Evolutionary conservation across 2,797 vertebrate species (phyloP), one percentile per base, ranked within the genome.

Genomic region (Loriculus beryllinus): DNA sequence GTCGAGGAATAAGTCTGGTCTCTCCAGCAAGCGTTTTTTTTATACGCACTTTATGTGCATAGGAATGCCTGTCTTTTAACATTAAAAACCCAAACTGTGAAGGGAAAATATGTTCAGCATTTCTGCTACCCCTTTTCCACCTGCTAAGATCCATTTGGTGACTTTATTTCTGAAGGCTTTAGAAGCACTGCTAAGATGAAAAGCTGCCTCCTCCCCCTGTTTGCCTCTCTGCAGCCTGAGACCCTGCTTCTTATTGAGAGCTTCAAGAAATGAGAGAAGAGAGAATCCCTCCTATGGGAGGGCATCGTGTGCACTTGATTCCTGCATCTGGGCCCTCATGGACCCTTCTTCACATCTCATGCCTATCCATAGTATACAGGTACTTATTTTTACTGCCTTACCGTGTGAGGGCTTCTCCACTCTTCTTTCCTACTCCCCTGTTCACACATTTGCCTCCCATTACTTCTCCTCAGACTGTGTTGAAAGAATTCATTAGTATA

Each of bases 401-500:
- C 68, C 29, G 9, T 10, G 19, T 2, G 19, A 82, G 40, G 57
- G 82, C 45, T 63, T 75, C 64, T 77, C 37, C 31, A 60, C 57
- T 70, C 49, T 81, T 79, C 47, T 40, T 45, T 54, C 68, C 70
- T 43, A 54, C 25, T 93, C 74, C 23, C 59, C 71, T 76, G 40
- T 71, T 93, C 82, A 88, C 56, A 80, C 29, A 35, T 88, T 86
- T 29, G 19, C 43, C 54, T 88, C 62, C 81, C 71, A 74, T 92
- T 91, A 64, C 77, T 86, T 78, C 63, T 85, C 69, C 62, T 86
- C 80, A 90, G 92, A n/a, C 67, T 67, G 59, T 79, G 71, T 39
- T 92, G 70, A 74, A 57, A 92, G 81, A 92, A 92, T 89, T 92
- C 93, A 94, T 93, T 93, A 96, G 92, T 86, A 67, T 92, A 91